Conservation (phyloP, 2,888 invertebrate species). For the Perizoma flavofasciatum region DNA sequence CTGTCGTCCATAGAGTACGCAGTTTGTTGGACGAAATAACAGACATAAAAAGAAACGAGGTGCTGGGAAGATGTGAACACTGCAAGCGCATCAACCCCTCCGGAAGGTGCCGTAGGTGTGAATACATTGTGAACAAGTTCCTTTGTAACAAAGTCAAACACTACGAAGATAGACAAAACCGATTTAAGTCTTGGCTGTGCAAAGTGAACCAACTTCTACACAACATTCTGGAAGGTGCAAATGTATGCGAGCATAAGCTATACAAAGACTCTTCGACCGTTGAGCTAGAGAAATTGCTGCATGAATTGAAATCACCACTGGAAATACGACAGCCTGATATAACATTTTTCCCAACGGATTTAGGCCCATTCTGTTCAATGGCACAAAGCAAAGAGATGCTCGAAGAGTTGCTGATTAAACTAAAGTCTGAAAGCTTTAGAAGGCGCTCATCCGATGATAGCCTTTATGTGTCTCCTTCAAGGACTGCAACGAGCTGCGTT, state of each 20-base stretch:
- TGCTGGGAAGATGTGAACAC: constrained; percentile 49
- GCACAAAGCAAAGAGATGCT: constrained; percentile 43
- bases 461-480: constrained; percentile 21
- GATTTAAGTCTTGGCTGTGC: constrained; percentile 44
- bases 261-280: constrained; percentile 32
- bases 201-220: constrained; percentile 48
- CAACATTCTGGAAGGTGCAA: constrained; percentile 40
- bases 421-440: constrained; percentile 29
- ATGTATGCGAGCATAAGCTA: constrained; percentile 40
- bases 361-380: constrained; percentile 27
- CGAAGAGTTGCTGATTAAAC: constrained; percentile 41
- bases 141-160: constrained; percentile 36
- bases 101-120: constrained; percentile 54
- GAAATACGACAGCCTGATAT: constrained; percentile 37
- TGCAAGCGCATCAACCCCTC: constrained; percentile 45
- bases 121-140: constrained; percentile 46
- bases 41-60: constrained; percentile 46
- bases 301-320: constrained; percentile 41
- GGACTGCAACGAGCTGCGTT: constrained; percentile 27
- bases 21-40: constrained; percentile 50
- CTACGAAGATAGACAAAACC: constrained; percentile 36
- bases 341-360: constrained; percentile 39
- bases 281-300: constrained; percentile 45
- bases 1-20: constrained; percentile 47
- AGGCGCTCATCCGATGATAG: constrained; percentile 26